Conservation (phyloP, 2,888 invertebrate genomes). For the Eutolmus rufibarbis region DNA sequence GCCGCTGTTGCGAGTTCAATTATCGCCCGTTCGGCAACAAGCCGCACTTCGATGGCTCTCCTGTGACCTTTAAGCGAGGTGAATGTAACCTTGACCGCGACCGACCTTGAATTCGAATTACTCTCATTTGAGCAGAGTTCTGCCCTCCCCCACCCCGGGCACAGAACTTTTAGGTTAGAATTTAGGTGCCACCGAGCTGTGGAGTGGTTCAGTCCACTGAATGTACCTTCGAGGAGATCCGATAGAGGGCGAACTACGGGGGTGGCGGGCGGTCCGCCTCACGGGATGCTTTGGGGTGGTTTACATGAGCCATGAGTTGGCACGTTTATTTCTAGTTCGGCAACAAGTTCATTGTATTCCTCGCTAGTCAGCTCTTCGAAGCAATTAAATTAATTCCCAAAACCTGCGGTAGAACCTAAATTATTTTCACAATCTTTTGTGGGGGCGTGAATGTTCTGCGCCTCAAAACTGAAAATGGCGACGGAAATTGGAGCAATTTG, state of each 20-base stretch:
- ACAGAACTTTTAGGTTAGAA: not conserved
- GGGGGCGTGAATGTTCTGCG: not conserved
- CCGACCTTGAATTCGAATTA: constrained; percentile 7
- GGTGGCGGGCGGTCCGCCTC: not conserved
- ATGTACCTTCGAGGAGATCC: not conserved
- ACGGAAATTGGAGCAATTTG: not conserved
- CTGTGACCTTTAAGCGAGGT: not conserved
- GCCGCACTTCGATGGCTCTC: not conserved
- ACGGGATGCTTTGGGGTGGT: not conserved
- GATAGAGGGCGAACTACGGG: not conserved
- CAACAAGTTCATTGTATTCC: not conserved
- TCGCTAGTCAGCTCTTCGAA: not conserved
- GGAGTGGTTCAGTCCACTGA: not conserved
- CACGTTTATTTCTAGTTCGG: not conserved
- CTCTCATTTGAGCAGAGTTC: not conserved
- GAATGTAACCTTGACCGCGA: constrained; percentile 28
- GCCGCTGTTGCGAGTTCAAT: not conserved
- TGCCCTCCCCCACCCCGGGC: not conserved
- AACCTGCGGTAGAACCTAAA: not conserved
- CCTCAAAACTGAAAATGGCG: not conserved
- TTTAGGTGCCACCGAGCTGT: not conserved
- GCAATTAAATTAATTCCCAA: not conserved
- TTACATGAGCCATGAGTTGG: not conserved
- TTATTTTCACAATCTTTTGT: not conserved
- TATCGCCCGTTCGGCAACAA: constrained; percentile 7